Percentiles rank a stretch among this genome's conserved stretches.
Conservation (phyloP, 2,113 vertebrate species). For the Panthera uncia region DNA sequence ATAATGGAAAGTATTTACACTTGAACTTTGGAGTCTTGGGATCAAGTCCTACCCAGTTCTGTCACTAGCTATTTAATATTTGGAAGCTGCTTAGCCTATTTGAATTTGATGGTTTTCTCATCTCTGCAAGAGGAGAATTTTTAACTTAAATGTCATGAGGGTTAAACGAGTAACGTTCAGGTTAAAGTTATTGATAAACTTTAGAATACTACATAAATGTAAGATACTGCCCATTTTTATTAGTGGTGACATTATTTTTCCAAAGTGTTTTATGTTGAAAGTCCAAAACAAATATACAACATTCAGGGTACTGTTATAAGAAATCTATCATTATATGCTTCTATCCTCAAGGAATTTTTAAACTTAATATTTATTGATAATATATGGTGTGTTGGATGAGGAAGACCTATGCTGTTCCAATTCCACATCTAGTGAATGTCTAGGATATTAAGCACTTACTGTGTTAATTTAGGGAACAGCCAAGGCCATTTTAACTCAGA, state of each 20-base stretch:
- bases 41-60: background rate
- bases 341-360: background rate
- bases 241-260: background rate
- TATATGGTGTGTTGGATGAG: background rate
- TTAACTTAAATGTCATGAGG: background rate
- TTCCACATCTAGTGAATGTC: background rate
- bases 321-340: background rate
- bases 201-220: background rate
- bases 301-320: background rate
- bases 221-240: background rate
- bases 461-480: background rate
- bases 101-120: constrained; percentile 1
- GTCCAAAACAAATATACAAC: background rate
- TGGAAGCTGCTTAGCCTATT: background rate
- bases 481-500: background rate
- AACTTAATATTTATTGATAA: background rate
- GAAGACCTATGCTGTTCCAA: background rate
- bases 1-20: background rate
- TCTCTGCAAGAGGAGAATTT: background rate
- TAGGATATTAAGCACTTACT: background rate
- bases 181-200: background rate
- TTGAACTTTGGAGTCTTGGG: constrained; percentile 19
- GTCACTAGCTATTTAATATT: background rate
- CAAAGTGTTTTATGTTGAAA: background rate
- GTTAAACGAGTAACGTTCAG: background rate